Evolutionary conservation across 53 echinoderm and acorn worm genomes (phyloP).

Genomic region (Echinometra lucunter): DNA sequence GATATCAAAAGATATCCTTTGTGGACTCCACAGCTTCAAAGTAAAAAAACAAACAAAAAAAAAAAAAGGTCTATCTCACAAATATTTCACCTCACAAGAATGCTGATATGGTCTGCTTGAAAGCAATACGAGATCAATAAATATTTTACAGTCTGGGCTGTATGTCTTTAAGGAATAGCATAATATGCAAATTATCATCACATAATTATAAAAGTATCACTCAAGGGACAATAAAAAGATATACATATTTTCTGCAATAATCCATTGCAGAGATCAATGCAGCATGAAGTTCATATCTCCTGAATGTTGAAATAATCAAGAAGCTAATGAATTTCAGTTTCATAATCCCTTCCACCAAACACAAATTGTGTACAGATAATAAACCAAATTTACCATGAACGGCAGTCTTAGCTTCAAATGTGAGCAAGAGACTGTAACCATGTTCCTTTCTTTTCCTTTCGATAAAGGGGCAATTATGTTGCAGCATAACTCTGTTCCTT

Average conservation of each 20-base stretch:
- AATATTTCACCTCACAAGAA: conserved; percentile 1
- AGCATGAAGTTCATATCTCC: conserved; percentile 2
- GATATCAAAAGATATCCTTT: conserved; percentile 25
- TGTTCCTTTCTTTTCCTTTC: not conserved
- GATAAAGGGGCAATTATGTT: not conserved
- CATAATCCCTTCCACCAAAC: no score
- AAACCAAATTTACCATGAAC: not conserved
- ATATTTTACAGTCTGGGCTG: not conserved
- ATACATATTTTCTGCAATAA: not conserved
- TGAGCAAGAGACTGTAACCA: not conserved
- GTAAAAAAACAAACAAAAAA: no score
- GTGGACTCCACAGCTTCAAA: not conserved
- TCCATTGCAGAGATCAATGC: not conserved
- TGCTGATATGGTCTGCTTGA: conserved; percentile 43
- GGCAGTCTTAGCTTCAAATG: not conserved
- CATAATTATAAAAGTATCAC: not conserved
- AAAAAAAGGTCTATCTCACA: no score
- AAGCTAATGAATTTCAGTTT: not conserved
- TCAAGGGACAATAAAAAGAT: not conserved
- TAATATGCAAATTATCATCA: not conserved
- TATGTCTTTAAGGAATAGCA: not conserved
- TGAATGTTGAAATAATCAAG: not conserved
- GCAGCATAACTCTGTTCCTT: not conserved
- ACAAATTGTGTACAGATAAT: no score
- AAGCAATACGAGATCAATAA: conserved; percentile 2